phyloP scores from a whole-genome alignment of 2,888 invertebrate genomes.

The Sminthurides aquaticus region DNA sequence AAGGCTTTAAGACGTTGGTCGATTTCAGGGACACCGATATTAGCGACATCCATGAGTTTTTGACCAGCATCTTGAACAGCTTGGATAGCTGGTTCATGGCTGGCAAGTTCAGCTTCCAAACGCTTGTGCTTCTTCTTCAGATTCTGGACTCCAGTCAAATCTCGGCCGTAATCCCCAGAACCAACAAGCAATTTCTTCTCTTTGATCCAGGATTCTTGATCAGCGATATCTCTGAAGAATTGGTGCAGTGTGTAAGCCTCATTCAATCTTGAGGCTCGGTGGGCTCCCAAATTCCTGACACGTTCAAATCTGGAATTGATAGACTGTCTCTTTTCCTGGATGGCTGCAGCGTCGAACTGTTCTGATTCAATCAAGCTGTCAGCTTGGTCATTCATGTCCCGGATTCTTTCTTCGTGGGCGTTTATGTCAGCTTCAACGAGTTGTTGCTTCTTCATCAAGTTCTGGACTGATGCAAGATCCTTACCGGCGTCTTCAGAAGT shows the following conservation, averaged over 20 bases:
- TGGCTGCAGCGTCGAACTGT: constrained; percentile 94
- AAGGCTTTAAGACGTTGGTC: constrained; percentile 71
- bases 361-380: constrained; percentile 92
- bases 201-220: constrained; percentile 99
- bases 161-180: constrained; percentile 93
- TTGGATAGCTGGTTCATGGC: constrained; percentile 95
- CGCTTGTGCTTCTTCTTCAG: constrained; percentile 97
- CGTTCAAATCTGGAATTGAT: constrained; percentile 95
- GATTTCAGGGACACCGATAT: constrained; percentile 84
- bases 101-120: constrained; percentile 93
- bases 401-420: constrained; percentile 90
- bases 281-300: constrained; percentile 82
- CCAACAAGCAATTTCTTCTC: constrained; percentile 95
- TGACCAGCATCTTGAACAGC: constrained; percentile 64
- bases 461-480: constrained; percentile 95
- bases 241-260: constrained; percentile 98
- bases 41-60: constrained; percentile 88
- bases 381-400: constrained; percentile 90
- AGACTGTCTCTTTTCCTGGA: constrained; percentile 86
- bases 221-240: constrained; percentile 97
- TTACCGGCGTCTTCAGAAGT: constrained; percentile 96
- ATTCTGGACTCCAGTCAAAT: constrained; percentile 96
- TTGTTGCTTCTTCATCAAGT: constrained; percentile 97
- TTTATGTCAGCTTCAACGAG: constrained; percentile 95
- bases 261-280: constrained; percentile 93